Conservation (phyloP, 2,888 invertebrate genomes). For the Aricia artaxerxes region DNA sequence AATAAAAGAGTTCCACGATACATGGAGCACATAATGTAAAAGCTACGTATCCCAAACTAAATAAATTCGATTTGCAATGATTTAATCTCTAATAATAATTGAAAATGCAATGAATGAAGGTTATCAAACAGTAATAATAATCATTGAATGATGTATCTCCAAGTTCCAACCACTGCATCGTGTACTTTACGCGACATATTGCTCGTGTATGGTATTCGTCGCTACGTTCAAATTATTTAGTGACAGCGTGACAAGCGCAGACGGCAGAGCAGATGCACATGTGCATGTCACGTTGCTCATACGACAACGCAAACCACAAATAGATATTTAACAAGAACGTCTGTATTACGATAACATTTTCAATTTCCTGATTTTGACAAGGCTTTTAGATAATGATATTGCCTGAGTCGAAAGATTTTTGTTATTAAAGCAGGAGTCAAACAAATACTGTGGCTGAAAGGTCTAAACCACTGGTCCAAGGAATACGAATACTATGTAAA, state of each 20-base stretch:
- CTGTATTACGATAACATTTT: background rate
- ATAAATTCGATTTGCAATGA: no score
- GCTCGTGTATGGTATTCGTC: background rate
- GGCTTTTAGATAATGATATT: no score
- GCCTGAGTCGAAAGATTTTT: no score
- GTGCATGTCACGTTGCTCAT: background rate
- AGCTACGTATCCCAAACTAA: no score
- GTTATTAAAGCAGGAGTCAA: no score
- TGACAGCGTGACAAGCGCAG: background rate
- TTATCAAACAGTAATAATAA: background rate
- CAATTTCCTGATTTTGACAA: no score
- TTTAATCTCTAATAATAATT: no score
- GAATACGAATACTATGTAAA: no score
- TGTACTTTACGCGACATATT: background rate
- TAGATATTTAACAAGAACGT: background rate
- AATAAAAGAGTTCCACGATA: no score
- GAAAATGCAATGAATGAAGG: background rate
- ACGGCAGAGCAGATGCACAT: conserved; percentile 7
- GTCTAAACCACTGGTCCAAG: no score
- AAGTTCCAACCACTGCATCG: background rate
- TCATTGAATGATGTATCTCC: background rate
- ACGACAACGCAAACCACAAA: conserved; percentile 16
- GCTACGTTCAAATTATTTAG: background rate
- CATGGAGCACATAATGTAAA: no score
- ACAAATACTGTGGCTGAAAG: no score